Evolutionary conservation across 2,888 invertebrate genomes (phyloP), one percentile per base, ranked within the genome.

Genomic region (Epistrophella euchroma): DNA sequence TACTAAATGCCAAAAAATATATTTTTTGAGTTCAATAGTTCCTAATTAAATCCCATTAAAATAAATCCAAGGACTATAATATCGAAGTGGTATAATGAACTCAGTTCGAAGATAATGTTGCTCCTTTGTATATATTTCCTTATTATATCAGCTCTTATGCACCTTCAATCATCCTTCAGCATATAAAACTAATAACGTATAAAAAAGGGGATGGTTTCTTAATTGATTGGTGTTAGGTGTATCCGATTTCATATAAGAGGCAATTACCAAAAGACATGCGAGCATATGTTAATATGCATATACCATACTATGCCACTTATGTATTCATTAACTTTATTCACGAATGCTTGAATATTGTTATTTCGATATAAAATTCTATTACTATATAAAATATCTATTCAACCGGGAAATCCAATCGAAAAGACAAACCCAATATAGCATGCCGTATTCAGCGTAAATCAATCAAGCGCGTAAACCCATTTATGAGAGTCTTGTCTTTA

Each of bases 391-490:
- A 40, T 60, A 15, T 66, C 45, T 47, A 47, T 47, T 66, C 66
- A 66, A 47, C 47, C n/a, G 19, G 32, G 32, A 66, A 66, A 47
- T 47, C 19, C 32, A 47, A 66, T 35, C 62, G 43, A 40, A 40
- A 5, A 66, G 66, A 66, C 66, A 47, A 66, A 35, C 47, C 35
- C 66, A 28, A 47, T 66, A 19, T 35, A 19, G 45, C 17, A 13
- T 19, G 3, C 45, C 28, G 19, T 47, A 22, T 47, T 66, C 2
- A 17, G 47, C 19, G 22, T 66, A 47, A 66, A 47, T 66, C 47
- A 66, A 66, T 66, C 66, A 66, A 28, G 28, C 47, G 45, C 15
- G 35, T 47, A 66, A 66, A 47, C 15, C 66, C 47, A 66, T 66
- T 66, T 13, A 47, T 64, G 45, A 4, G 32, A 11, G 32, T 19